Percentiles rank a stretch among this genome's conserved stretches.
These are phyloP conservation scores for Aradophagus sp. DNA, from an alignment of 1,140 invertebrate genomes.

Conservation along the genomic window DNA sequence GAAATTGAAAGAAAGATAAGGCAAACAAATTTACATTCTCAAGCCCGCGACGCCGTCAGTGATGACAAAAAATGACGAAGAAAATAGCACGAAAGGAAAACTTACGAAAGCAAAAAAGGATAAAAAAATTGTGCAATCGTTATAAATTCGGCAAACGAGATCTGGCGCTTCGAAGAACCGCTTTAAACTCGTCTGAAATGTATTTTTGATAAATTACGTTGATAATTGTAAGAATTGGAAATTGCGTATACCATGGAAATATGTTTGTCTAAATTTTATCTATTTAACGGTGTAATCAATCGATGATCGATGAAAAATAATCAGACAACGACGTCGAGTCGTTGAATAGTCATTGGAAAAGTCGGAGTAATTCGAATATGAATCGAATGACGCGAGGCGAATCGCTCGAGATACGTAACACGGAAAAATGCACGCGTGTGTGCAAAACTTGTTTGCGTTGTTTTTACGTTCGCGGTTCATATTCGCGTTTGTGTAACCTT, in stretches of 20 bases:
- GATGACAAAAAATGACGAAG: conserved; percentile 26
- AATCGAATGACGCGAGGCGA: conserved; percentile 13
- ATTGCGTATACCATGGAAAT: conserved; percentile 32
- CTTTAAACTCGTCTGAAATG: conserved; percentile 41
- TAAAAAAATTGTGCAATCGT: conserved; percentile 34
- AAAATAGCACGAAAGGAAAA: no score
- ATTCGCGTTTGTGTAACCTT: conserved; percentile 15
- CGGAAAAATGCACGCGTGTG: no score
- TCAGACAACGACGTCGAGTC: conserved; percentile 44
- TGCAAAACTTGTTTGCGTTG: no score
- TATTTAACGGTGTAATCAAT: no score
- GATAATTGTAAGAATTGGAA: conserved; percentile 53
- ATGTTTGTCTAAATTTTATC: conserved; percentile 33
- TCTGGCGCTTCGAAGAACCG: conserved; percentile 51
- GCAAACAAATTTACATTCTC: conserved; percentile 13
- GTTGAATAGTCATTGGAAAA: conserved; percentile 44
- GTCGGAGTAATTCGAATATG: conserved; percentile 20
- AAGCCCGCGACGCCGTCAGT: conserved; percentile 22
- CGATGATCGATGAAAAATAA: conserved; percentile 36
- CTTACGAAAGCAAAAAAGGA: no score
- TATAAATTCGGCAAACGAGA: conserved; percentile 34
- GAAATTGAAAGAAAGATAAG: conserved; percentile 9
- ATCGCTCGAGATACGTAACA: conserved; percentile 12
- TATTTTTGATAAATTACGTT: conserved; percentile 63
- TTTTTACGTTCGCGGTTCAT: conserved; percentile 25